Evolutionary conservation across 2,797 vertebrate species (phyloP).

Genomic region (Linurgus olivaceus): DNA sequence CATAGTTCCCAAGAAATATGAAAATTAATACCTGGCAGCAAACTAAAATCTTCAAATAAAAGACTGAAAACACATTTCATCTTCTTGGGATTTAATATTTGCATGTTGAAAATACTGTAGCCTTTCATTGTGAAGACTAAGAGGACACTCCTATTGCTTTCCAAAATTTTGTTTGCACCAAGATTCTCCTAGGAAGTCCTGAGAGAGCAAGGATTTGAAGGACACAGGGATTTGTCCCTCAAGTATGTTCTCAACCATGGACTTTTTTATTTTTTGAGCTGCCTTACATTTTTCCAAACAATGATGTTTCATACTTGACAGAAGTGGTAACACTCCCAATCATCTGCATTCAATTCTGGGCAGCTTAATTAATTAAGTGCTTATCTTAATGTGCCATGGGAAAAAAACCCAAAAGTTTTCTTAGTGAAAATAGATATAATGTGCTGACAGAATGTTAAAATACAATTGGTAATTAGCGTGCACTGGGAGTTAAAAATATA

Average conservation of each 20-base stretch:
- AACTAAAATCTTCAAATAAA: neutral
- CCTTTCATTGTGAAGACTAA: neutral
- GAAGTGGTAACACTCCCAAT: neutral
- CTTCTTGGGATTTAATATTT: neutral
- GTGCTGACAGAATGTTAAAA: slow-evolving; percentile 13
- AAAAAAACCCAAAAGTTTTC: neutral
- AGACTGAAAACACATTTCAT: neutral
- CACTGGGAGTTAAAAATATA: neutral
- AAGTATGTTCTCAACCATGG: neutral
- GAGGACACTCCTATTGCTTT: neutral
- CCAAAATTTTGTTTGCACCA: neutral
- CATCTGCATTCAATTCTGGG: neutral
- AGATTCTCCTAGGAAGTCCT: neutral
- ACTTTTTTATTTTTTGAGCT: neutral
- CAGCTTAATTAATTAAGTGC: slow-evolving; percentile 51
- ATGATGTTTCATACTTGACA: neutral
- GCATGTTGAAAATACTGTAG: neutral
- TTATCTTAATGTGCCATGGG: slow-evolving; percentile 41
- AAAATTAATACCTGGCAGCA: neutral
- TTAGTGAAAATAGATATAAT: slow-evolving; percentile 38
- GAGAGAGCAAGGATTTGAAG: neutral
- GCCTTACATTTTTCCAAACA: slow-evolving; percentile 18
- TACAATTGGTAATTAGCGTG: neutral
- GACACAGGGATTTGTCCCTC: neutral
- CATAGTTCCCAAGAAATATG: neutral